These are phyloP conservation scores for Dicycla oo DNA, from an alignment of 2,888 invertebrate species.

Conservation along the genomic window DNA sequence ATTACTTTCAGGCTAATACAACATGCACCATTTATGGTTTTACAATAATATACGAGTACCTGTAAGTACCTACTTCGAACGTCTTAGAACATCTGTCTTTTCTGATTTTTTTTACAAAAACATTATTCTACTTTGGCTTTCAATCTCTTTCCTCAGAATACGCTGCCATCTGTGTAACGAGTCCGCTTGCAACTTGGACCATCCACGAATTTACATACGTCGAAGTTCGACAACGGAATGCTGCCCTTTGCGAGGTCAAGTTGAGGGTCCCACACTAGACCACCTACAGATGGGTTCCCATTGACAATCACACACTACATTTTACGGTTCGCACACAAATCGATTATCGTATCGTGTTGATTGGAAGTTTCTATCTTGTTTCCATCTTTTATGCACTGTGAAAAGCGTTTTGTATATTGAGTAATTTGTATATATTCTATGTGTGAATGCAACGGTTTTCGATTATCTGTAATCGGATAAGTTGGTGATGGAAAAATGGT, in stretches of 20 bases:
- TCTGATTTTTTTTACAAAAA: background rate
- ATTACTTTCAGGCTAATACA: too few species aligned
- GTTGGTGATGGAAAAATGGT: background rate
- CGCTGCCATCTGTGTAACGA: background rate
- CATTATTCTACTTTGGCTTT: background rate
- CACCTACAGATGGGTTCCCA: slow-evolving; percentile 59
- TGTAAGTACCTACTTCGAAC: too few species aligned
- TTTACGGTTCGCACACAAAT: slow-evolving; percentile 57
- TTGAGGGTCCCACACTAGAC: slow-evolving; percentile 68
- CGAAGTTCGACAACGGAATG: slow-evolving; percentile 61
- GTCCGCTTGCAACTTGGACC: background rate
- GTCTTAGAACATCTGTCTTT: too few species aligned
- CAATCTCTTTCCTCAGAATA: background rate
- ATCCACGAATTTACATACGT: slow-evolving; percentile 58
- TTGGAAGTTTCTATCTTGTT: slow-evolving; percentile 46
- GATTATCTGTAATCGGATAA: slow-evolving; percentile 7
- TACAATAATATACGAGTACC: too few species aligned
- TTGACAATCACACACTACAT: slow-evolving; percentile 52
- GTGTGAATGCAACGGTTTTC: slow-evolving; percentile 17
- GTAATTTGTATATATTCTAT: slow-evolving; percentile 18
- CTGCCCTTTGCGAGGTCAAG: slow-evolving; percentile 68
- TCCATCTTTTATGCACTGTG: slow-evolving; percentile 30
- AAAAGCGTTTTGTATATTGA: slow-evolving; percentile 36
- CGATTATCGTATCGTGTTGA: slow-evolving; percentile 48
- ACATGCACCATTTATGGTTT: too few species aligned